phyloP scores from a whole-genome alignment of 2,888 invertebrate genomes.

The Cacoxenus indagator region DNA sequence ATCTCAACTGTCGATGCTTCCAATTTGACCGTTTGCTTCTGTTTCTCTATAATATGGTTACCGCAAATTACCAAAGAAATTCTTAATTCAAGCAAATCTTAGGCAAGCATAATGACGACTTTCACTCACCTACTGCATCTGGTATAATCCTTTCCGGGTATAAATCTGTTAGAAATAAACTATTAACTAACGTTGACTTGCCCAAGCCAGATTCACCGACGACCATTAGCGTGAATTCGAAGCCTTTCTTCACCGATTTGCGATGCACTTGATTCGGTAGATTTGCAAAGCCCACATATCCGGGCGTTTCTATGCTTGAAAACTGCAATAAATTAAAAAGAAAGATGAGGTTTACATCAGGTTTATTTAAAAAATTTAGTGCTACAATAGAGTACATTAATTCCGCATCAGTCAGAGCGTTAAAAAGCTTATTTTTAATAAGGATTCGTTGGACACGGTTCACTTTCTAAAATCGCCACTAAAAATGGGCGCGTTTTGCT shows the following conservation, averaged over 20 bases:
- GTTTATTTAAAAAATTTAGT: neutral
- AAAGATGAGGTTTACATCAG: neutral
- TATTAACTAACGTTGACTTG: slow-evolving; percentile 96
- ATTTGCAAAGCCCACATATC: slow-evolving; percentile 86
- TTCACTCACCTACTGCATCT: slow-evolving; percentile 82
- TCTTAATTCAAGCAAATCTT: slow-evolving; percentile 38
- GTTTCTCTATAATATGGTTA: slow-evolving; percentile 77
- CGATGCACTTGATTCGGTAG: slow-evolving; percentile 96
- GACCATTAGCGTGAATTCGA: slow-evolving; percentile 98
- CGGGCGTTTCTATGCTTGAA: slow-evolving; percentile 86
- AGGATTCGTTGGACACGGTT: too few relatives aligned
- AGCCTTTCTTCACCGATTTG: slow-evolving; percentile 97
- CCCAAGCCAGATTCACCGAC: slow-evolving; percentile 93
- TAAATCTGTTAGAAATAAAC: slow-evolving; percentile 92
- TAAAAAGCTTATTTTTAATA: too few relatives aligned
- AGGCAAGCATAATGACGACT: neutral
- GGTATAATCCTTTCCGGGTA: slow-evolving; percentile 94
- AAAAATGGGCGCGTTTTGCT: too few relatives aligned
- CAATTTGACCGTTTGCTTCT: slow-evolving; percentile 91
- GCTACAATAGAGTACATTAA: too few relatives aligned
- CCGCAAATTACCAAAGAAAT: slow-evolving; percentile 10
- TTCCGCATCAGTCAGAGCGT: too few relatives aligned
- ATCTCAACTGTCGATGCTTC: slow-evolving; percentile 98
- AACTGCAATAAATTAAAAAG: slow-evolving; percentile 74
- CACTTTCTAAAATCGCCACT: too few relatives aligned